Percentiles rank a stretch among this genome's conserved stretches.
Conservation (phyloP, 2,888 invertebrate species). For the Abrostola tripartita region DNA sequence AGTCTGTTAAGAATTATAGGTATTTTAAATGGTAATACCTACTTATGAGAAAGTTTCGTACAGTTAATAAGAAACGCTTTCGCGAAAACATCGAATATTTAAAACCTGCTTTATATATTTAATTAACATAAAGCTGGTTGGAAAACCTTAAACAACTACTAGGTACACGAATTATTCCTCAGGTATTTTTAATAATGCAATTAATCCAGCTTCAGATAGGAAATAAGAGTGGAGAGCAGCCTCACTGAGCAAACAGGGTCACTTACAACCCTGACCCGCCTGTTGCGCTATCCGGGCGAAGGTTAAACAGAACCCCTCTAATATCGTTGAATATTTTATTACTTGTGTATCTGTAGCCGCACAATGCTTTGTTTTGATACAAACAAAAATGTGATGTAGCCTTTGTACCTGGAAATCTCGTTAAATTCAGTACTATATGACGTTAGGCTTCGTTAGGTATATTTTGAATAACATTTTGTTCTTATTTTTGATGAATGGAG, state of each 20-base stretch:
- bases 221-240: conserved; percentile 4
- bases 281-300: conserved; percentile 50
- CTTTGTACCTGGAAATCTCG: background rate
- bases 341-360: conserved; percentile 13
- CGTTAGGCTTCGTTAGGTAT: background rate
- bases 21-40: no score
- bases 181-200: background rate
- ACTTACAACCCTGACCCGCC: conserved; percentile 48
- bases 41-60: no score
- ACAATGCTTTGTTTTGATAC: conserved; percentile 9
- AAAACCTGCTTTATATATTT: no score
- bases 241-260: conserved; percentile 26
- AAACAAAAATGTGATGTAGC: background rate
- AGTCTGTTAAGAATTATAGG: no score
- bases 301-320: conserved; percentile 34
- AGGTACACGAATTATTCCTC: background rate
- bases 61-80: no score
- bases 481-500: background rate
- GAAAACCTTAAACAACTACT: background rate
- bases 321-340: conserved; percentile 50
- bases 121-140: no score
- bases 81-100: no score
- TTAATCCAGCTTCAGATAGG: conserved; percentile 1
- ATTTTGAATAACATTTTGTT: background rate
- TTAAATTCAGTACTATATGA: background rate